These are phyloP conservation scores for Drosophila incognita DNA, from an alignment of 2,888 invertebrate genomes.

Conservation along the genomic window DNA sequence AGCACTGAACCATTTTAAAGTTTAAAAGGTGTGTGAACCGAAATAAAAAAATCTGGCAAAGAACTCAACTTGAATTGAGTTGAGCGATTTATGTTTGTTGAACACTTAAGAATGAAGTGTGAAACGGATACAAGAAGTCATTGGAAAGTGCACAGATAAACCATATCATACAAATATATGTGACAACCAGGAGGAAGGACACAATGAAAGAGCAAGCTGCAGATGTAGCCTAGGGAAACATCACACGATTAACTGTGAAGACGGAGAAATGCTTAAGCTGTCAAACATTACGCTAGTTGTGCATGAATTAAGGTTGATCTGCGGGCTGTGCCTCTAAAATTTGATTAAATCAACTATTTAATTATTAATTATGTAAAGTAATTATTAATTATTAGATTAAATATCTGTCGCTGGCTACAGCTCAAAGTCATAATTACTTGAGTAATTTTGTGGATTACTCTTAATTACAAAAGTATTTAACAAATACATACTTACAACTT, in stretches of 20 bases:
- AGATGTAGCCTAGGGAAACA: too few relatives aligned
- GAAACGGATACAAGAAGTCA: not conserved
- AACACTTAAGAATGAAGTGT: slow-evolving; percentile 24
- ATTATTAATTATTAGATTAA: too few relatives aligned
- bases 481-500: not conserved
- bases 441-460: too few relatives aligned
- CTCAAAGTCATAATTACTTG: not conserved
- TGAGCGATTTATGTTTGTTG: slow-evolving; percentile 41
- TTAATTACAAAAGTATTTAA: not conserved
- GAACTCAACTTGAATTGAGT: slow-evolving; percentile 42
- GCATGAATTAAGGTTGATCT: not conserved
- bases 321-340: not conserved
- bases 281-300: not conserved
- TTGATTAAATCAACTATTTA: too few relatives aligned
- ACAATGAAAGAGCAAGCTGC: not conserved
- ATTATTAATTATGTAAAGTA: too few relatives aligned
- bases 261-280: not conserved
- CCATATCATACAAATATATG: not conserved
- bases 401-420: too few relatives aligned
- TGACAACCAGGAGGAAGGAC: not conserved
- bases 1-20: slow-evolving; percentile 51
- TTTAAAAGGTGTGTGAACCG: slow-evolving; percentile 54
- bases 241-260: not conserved
- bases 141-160: not conserved
- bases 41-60: slow-evolving; percentile 4